Base-by-base conservation (phyloP, 2,888 invertebrate species). In the Aspidapion aeneum region DNA sequence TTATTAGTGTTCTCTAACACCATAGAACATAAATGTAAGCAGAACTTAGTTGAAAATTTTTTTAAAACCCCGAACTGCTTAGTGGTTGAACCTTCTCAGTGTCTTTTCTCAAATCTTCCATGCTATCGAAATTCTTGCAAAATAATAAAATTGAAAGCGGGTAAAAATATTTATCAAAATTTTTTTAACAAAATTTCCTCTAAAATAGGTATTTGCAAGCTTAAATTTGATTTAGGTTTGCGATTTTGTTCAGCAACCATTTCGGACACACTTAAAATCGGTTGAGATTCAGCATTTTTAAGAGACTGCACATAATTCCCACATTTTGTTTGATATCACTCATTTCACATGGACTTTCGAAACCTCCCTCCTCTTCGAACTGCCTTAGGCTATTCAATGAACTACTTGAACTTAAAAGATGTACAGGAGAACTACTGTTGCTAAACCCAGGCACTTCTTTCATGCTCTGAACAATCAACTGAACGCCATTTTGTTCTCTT, bases 91-190 rank as follows among this genome's bases (percentile, higher is more conserved):
- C 65, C 21, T 73, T 72, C 19, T 72, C 72, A 70, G 62, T 59
- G 12, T 70, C 68, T 16, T 68, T 67, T n/a, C 74, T 71, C 62
- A 76, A 72, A 57, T 77, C 78, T 54, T 79, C 78, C 2, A 76
- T 77, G 66, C 74, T 75, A 66, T 76, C 77, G 66, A 79, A 80
- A 71, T 80, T 78, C 65, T 81, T 81, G 67, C 81, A 81, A 73
- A 81, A 81, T 60, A 81, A 69, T 60, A 81, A 72, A 67, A 81
- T 78, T 12, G 80, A 79, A 22, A 81, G 70, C 0, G 81, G 81
- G 71, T 80, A 80, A 70, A 80, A 81, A 70, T 80, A 80, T 65
- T 80, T 81, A 69, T 80, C 80, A 76, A 81, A 76, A 70, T 80
- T 81, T 69, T n/a, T 80, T 80, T 58, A 81, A 70, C 55, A 81